Evolutionary conservation across 2,113 vertebrate genomes (phyloP).

Genomic region (Cavia aperea): DNA sequence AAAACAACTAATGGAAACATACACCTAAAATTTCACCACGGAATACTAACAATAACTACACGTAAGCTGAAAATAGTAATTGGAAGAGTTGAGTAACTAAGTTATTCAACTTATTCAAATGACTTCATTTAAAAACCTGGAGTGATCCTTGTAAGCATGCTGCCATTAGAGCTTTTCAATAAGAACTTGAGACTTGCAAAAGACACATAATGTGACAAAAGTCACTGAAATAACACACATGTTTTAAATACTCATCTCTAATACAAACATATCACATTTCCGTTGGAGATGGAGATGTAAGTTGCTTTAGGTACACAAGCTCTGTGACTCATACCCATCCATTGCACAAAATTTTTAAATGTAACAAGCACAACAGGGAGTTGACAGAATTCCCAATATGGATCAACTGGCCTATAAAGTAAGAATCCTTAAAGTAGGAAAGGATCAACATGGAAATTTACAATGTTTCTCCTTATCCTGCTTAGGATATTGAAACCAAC

Average conservation of each 20-base stretch:
- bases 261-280: neutral
- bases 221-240: neutral
- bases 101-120: too few relatives aligned
- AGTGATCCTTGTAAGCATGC: neutral
- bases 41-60: neutral
- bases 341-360: neutral
- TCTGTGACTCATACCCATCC: neutral
- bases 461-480: neutral
- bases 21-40: neutral
- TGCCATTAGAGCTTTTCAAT: neutral
- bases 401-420: neutral
- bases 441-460: neutral
- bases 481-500: neutral
- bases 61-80: neutral
- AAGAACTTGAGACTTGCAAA: neutral
- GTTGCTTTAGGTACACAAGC: neutral
- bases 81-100: neutral
- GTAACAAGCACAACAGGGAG: neutral
- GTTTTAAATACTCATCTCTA: neutral
- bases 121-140: neutral
- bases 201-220: neutral
- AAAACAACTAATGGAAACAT: slow-evolving; percentile 24
- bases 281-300: neutral
- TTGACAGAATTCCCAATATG: neutral
- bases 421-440: neutral